Evolutionary conservation across 2,888 invertebrate genomes (phyloP).

Genomic region (Campopleginae sp.): DNA sequence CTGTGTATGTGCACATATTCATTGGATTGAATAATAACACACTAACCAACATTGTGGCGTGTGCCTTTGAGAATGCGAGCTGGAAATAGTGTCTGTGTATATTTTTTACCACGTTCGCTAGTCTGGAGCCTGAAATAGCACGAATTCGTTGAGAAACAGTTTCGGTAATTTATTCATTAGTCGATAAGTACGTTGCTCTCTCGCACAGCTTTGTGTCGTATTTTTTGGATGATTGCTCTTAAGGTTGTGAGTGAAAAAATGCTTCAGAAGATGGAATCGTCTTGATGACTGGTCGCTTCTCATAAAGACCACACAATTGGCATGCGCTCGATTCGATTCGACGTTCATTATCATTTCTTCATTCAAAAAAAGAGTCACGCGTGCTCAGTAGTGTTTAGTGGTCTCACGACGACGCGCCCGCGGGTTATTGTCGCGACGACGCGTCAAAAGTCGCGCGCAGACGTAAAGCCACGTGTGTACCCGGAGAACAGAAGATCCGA

Average conservation of each 20-base stretch:
- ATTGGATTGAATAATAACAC: constrained; percentile 73
- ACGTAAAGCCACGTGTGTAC: constrained; percentile 80
- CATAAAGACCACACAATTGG: neutral
- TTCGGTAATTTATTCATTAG: neutral
- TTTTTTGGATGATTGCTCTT: neutral
- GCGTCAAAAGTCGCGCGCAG: constrained; percentile 75
- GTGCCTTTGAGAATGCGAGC: constrained; percentile 8
- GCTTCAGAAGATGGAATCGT: neutral
- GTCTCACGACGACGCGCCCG: constrained; percentile 66
- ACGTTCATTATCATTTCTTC: neutral
- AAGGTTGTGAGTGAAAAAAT: too few relatives aligned
- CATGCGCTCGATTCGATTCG: neutral
- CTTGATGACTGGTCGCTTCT: neutral
- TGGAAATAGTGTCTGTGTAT: neutral
- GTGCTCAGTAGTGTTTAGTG: constrained; percentile 25
- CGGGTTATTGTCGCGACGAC: constrained; percentile 67
- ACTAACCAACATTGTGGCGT: constrained; percentile 73
- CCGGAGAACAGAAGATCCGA: constrained; percentile 79
- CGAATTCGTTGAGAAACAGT: neutral
- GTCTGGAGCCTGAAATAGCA: neutral
- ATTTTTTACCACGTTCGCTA: neutral
- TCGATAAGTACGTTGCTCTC: neutral
- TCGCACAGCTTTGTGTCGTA: neutral
- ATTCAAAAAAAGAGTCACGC: constrained; percentile 36
- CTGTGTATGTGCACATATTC: constrained; percentile 57